Conservation (phyloP, 2,113 vertebrate genomes). For the Euleptes europaea region DNA sequence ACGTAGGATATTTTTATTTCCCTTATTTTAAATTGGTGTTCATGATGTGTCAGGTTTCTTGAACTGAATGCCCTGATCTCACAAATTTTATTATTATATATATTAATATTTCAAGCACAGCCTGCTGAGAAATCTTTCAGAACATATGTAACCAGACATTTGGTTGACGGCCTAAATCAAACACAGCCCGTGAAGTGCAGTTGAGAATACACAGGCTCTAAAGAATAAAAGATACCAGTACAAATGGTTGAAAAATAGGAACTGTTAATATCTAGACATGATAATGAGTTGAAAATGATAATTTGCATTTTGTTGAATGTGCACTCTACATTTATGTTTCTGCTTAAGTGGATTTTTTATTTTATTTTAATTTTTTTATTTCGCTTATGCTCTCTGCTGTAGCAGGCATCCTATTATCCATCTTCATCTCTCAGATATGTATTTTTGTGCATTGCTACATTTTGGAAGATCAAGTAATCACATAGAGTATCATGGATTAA, state of each 20-base stretch:
- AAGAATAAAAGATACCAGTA: background rate
- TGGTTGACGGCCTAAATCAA: background rate
- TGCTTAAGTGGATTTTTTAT: background rate
- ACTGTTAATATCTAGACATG: background rate
- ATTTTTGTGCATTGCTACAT: conserved; percentile 5
- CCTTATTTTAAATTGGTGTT: background rate
- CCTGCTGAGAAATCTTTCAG: background rate
- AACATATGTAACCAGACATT: background rate
- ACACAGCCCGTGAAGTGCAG: background rate
- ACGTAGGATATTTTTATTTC: conserved; percentile 19
- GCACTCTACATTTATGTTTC: background rate
- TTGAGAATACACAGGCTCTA: background rate
- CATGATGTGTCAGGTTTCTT: background rate
- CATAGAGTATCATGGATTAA: conserved; percentile 20
- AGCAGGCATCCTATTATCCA: background rate
- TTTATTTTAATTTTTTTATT: background rate
- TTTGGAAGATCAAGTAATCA: conserved; percentile 36
- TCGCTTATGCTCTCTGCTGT: background rate
- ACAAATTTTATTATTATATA: background rate
- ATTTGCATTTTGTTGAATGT: background rate
- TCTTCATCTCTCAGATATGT: background rate
- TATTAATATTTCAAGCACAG: conserved; percentile 4
- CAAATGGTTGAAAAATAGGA: background rate
- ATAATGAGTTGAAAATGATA: background rate
- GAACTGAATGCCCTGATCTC: background rate